Evolutionary conservation across 2,113 vertebrate genomes (phyloP), one percentile per base, ranked within the genome.

Genomic region (Scalopus aquaticus): DNA sequence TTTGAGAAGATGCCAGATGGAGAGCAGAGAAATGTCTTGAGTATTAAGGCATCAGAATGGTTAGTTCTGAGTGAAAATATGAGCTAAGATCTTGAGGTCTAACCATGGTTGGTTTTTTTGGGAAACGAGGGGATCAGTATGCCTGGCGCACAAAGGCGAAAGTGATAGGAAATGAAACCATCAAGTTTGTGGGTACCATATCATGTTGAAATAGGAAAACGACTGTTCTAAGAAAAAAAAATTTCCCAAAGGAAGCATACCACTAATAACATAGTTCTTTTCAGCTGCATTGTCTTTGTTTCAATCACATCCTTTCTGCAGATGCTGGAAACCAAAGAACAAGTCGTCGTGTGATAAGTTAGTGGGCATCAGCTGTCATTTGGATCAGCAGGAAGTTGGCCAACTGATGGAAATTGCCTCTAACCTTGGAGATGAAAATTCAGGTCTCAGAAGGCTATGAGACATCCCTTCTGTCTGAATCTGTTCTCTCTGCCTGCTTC

Each of bases 141-240:
- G 44, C 69, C 74, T 91, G n/a, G 4, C 44, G 2, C 12, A 12
- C 67, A 10, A 64, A 0, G 19, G 8, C 9, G 5, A 62, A 12
- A n/a, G 5, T 32, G 42, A 22, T 62, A 92, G 69, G 28, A 93
- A 83, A 35, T 72, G n/a, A 87, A 78, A 79, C 91, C 74, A 83
- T 17, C 69, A 54, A 62, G 3, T 20, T 39, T 26, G 11, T 4
- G 17, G 3, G 3, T 42, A 10, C 58, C 49, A 69, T 7, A 62
- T 88, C 12, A 85, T 64, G 9, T 70, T 81, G 84, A 95, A 95
- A 91, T 58, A 62, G n/a, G 42, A 90, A 37, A 73, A 96, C 96
- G 87, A 92, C 88, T 96, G 96, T 96, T 96, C 93, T 98, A 96
- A 95, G 96, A 69, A 35, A 56, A 44, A 96, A 95, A 93, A 95